Conservation (phyloP, 2,888 invertebrate genomes). For the Xanthia icteritia region DNA sequence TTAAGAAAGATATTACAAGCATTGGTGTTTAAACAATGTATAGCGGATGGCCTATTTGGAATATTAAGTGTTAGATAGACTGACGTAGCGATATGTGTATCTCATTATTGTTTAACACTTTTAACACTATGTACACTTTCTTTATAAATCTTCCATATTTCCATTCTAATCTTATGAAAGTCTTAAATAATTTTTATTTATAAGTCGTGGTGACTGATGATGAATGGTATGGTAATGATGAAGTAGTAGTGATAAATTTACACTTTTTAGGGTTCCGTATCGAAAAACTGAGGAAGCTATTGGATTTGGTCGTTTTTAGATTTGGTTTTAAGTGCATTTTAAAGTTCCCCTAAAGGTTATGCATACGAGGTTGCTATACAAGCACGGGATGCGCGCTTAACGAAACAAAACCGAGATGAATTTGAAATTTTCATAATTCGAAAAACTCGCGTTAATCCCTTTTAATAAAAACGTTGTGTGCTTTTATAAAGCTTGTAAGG, state of each 20-base stretch:
- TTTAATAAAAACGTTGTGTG: neutral
- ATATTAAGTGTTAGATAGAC: slow-evolving; percentile 80
- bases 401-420: neutral
- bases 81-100: slow-evolving; percentile 72
- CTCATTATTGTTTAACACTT: slow-evolving; percentile 55
- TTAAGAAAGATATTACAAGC: neutral
- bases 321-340: neutral
- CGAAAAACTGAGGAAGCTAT: neutral
- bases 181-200: slow-evolving; percentile 37
- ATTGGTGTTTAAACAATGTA: slow-evolving; percentile 54
- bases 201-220: slow-evolving; percentile 38
- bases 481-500: neutral
- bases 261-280: slow-evolving; percentile 43
- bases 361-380: neutral
- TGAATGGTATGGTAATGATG: slow-evolving; percentile 32
- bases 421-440: neutral
- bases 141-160: slow-evolving; percentile 58
- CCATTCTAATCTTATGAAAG: slow-evolving; percentile 45
- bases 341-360: neutral
- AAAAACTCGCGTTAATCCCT: neutral
- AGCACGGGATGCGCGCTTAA: too few species aligned
- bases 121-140: slow-evolving; percentile 50
- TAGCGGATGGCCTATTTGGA: slow-evolving; percentile 79
- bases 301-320: neutral
- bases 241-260: slow-evolving; percentile 23